A percentile compares a stretch with the other conserved stretches of the same genome.
Conservation (phyloP, 2,888 invertebrate genomes). For the Leucania comma region DNA sequence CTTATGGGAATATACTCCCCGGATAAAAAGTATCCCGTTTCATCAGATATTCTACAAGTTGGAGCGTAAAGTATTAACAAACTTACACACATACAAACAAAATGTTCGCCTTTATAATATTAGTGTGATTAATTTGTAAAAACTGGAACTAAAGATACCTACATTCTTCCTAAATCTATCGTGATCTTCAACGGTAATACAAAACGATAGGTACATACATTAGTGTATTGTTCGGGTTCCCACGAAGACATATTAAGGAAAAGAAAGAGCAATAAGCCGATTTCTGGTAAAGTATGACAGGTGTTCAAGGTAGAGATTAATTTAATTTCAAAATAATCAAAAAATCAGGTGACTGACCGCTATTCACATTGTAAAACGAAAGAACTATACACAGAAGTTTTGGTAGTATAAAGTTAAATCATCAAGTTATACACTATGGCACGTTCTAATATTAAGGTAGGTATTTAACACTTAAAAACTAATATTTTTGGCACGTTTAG, state of each 20-base stretch:
- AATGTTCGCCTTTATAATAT: too few relatives aligned
- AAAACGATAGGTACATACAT: too few relatives aligned
- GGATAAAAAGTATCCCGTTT: too few relatives aligned
- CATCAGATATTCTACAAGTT: too few relatives aligned
- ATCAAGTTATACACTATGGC: constrained; percentile 47
- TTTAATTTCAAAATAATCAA: background rate
- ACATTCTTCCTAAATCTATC: background rate
- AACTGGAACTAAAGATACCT: background rate
- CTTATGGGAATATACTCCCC: too few relatives aligned
- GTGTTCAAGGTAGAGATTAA: background rate
- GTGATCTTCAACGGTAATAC: background rate
- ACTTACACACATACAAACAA: too few relatives aligned
- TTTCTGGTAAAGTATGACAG: background rate
- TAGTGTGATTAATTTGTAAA: background rate
- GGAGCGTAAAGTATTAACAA: too few relatives aligned
- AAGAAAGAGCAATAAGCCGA: too few relatives aligned
- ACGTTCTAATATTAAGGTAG: constrained; percentile 34
- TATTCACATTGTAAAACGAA: background rate
- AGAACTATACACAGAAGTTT: background rate
- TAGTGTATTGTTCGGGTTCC: background rate
- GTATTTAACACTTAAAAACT: constrained; percentile 63
- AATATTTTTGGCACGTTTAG: constrained; percentile 84
- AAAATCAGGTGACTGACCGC: background rate
- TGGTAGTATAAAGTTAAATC: constrained; percentile 3
- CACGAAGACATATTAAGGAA: background rate